Base-by-base conservation (phyloP, 2,797 vertebrate genomes). In the Sebastes itinus region DNA sequence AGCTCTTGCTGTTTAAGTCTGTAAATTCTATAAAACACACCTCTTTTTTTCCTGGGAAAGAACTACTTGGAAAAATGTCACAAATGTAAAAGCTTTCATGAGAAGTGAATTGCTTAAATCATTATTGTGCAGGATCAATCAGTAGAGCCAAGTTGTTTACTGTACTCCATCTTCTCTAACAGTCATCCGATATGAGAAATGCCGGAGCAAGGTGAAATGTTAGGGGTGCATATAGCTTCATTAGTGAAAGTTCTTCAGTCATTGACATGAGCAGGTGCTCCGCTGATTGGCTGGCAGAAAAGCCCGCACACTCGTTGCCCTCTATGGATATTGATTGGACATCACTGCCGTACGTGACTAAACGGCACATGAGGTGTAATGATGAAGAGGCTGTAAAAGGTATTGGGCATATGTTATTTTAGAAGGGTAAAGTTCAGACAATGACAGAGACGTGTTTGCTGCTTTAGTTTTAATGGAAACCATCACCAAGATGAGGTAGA, bases 301-400 rank as follows among this genome's bases (percentile, higher is more conserved):
- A 70, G 35, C 3, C 61, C 0, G 7, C 68, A 58, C 56, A 68
- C 13, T 76, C 75, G 58, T 69, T 56, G 42, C 25, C 84, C 69
- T 83, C 78, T 32, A 7, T 49, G 55, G 59, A 27, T 85, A 90
- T 86, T 75, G 81, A 92, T 78, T 84, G 30, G 27, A 78, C 49
- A 55, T 78, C 62, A 74, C 23, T 2, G 23, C 72, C 28, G 79
- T 71, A 67, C 33, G 58, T 87, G 75, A 87, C 80, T 72, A 20
- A 81, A 77, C 25, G 49, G 46, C 58, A 73, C 67, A 72, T 30
- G 59, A 71, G 52, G 42, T 38, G 79, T 61, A 42, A 66, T 38
- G 61, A 77, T 35, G 28, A 66, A 59, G 59, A 54, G 52, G 63
- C 46, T 66, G 66, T 63, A 72, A 80, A 77, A 55, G 52, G 49